Percentiles rank a stretch among this genome's conserved stretches.
These are phyloP conservation scores for Catharus minimus DNA, from an alignment of 2,113 vertebrate species.

Conservation along the genomic window DNA sequence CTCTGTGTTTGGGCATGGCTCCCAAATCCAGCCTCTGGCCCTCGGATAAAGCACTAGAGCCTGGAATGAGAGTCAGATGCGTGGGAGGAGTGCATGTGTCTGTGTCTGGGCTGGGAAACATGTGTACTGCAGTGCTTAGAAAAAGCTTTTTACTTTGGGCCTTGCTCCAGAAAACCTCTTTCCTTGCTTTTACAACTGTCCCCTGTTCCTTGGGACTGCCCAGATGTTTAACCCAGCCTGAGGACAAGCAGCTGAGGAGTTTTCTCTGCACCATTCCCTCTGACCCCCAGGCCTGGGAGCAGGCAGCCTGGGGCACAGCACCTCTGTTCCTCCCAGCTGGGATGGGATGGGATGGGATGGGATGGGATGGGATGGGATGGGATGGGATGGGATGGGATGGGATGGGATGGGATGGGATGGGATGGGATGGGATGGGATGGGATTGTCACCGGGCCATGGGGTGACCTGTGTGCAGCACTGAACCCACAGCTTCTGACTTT, in stretches of 20 bases:
- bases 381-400: not conserved
- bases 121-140: not conserved
- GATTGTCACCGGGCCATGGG: rapidly evolving
- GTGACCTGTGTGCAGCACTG: not conserved
- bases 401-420: not conserved
- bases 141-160: conserved; percentile 13
- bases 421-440: not conserved
- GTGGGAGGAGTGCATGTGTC: not conserved
- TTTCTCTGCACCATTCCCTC: not conserved
- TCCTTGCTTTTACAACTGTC: not conserved
- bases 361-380: no score
- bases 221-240: not conserved
- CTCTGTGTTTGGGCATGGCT: not conserved
- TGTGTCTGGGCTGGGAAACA: conserved; percentile 1
- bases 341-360: no score
- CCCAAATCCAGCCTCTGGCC: not conserved
- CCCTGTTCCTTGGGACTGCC: not conserved
- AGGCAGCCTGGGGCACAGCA: rapidly evolving
- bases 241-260: not conserved
- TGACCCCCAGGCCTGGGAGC: not conserved
- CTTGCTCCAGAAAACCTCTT: conserved; percentile 17
- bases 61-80: not conserved
- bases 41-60: not conserved
- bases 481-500: not conserved
- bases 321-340: not conserved